phyloP scores from a whole-genome alignment of 1,140 invertebrate genomes.

The Drosophila micromelanica region DNA sequence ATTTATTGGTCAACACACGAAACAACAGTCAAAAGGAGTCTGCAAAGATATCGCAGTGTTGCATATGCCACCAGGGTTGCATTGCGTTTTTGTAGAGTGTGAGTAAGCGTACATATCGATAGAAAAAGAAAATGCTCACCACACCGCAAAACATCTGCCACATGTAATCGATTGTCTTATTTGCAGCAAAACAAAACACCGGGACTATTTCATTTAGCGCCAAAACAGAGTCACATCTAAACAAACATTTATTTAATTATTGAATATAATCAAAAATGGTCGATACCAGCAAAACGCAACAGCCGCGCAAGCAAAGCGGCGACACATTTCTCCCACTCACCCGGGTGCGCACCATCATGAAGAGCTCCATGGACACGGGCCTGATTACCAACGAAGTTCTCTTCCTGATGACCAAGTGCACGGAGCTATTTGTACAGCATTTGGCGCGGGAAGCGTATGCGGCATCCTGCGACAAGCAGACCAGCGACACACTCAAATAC shows the following conservation, averaged over 20 bases:
- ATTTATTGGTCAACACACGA: slow-evolving; percentile 80
- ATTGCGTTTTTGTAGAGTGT: background rate
- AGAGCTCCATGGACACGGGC: slow-evolving; percentile 79
- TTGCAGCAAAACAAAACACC: slow-evolving; percentile 11
- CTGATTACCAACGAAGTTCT: slow-evolving; percentile 77
- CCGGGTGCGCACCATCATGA: slow-evolving; percentile 79
- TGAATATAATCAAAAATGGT: slow-evolving; percentile 13
- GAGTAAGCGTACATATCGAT: slow-evolving; percentile 24
- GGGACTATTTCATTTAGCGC: slow-evolving; percentile 7
- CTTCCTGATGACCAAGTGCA: slow-evolving; percentile 74
- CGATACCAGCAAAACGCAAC: slow-evolving; percentile 16
- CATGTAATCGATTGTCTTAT: slow-evolving; percentile 9
- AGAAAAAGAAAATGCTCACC: background rate
- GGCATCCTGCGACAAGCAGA: slow-evolving; percentile 25
- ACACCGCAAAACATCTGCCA: slow-evolving; percentile 3
- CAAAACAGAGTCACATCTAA: slow-evolving; percentile 8
- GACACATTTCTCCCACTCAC: slow-evolving; percentile 71
- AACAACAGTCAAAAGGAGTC: slow-evolving; percentile 71
- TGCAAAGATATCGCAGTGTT: slow-evolving; percentile 67
- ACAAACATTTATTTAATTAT: background rate
- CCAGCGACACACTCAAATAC: slow-evolving; percentile 63
- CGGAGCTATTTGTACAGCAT: slow-evolving; percentile 77
- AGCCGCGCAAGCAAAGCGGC: slow-evolving; percentile 42
- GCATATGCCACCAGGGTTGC: slow-evolving; percentile 35
- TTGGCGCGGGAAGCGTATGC: slow-evolving; percentile 66